These are phyloP conservation scores for Anadara kagoshimensis DNA, from an alignment of 1,140 invertebrate genomes.

Conservation along the genomic window DNA sequence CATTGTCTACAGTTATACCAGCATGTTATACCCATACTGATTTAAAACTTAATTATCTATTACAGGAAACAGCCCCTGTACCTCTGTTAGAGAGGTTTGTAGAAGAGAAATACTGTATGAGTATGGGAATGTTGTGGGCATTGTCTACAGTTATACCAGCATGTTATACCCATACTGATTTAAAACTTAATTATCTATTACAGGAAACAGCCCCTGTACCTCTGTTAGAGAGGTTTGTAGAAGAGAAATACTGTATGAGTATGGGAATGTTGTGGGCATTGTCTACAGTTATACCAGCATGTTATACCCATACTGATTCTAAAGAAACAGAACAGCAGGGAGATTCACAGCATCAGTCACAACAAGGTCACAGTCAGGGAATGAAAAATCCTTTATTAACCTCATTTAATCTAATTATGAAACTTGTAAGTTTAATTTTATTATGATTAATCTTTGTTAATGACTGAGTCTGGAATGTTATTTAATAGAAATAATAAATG, in stretches of 20 bases:
- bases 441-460: background rate
- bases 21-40: no score
- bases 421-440: slow-evolving; percentile 42
- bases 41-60: no score
- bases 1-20: no score
- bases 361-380: background rate
- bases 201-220: slow-evolving; percentile 58
- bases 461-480: background rate
- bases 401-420: slow-evolving; percentile 51
- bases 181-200: no score
- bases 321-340: slow-evolving; percentile 12
- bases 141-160: no score
- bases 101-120: no score
- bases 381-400: slow-evolving; percentile 46
- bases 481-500: background rate
- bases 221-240: slow-evolving; percentile 58
- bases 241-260: slow-evolving; percentile 55
- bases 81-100: no score
- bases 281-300: slow-evolving; percentile 57
- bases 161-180: no score
- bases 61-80: no score
- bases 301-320: slow-evolving; percentile 50
- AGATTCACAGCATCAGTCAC: background rate
- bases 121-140: no score
- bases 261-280: slow-evolving; percentile 65